Base-by-base conservation (phyloP, 2,888 invertebrate species). In the Stenchaetothrips biformis region DNA sequence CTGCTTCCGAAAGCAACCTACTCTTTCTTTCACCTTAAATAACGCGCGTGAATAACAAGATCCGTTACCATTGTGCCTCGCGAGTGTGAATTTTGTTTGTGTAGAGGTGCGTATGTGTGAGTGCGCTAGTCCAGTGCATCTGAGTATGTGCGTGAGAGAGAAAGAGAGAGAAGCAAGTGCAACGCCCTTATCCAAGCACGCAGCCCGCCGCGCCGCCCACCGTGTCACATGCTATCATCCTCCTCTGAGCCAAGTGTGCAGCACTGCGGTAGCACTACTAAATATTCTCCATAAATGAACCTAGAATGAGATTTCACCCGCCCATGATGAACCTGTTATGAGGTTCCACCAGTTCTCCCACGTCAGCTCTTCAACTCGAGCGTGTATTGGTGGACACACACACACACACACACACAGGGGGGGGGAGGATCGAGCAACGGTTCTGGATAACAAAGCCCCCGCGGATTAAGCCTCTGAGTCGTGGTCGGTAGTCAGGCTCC, bases 1-100 rank as follows among this genome's bases (percentile, higher is more conserved):
- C 53, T 13, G 13, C 53, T 18, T 53, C 53, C 53, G 16, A 53
- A 11, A 13, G 53, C 53, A 53, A 37, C 37, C 37, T 37, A 37
- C 67, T 74, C 67, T 74, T 25, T 74, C 11, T 11, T 18, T 59
- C 59, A 0, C 59, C 59, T 59, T 74, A 74, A 74, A 74, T 74
- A 74, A 74, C 67, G 21, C 21, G 67, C 67, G 67, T 21, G 67
- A 74, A 74, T 74, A 74, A 74, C 67, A 74, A 74, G 67, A 74
- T 74, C 67, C 67, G 67, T 74, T 74, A 74, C 67, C 67, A 74
- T 74, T 74, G 67, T 74, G 67, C 25, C 37, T 37, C 37, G 37
- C 1, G 67, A 11, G 21, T 21, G 67, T 7, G 67, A 16, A 6
- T 16, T 13, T 16, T 13, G 59, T 59, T 16, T 59, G 59, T 59